Evolutionary conservation across 2,797 vertebrate species (phyloP).

Genomic region (Sebastes glaucus): DNA sequence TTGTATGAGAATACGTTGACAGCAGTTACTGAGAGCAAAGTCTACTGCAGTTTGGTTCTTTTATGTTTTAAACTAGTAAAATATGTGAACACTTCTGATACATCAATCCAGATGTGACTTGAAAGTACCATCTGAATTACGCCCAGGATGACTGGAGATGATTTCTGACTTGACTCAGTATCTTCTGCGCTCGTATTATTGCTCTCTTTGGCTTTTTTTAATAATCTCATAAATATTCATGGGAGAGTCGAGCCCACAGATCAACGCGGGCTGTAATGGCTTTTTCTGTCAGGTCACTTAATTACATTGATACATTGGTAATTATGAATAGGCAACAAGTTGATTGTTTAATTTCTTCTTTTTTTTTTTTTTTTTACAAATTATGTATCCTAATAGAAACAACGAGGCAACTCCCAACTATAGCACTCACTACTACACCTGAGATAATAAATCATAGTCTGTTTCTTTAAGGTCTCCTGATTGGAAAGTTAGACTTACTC

Average conservation of each 20-base stretch:
- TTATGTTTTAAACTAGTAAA: not conserved
- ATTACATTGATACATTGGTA: conserved; percentile 46
- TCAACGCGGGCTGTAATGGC: conserved; percentile 48
- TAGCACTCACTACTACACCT: not conserved
- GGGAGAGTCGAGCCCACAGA: conserved; percentile 31
- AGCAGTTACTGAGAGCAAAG: not conserved
- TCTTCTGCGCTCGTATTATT: conserved; percentile 7
- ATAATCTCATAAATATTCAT: conserved; percentile 64
- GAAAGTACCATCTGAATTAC: conserved; percentile 3
- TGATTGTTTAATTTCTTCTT: conserved; percentile 2
- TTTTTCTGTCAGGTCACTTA: conserved; percentile 53
- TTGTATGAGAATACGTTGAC: no score
- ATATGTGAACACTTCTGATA: not conserved
- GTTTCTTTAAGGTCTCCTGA: conserved; percentile 11
- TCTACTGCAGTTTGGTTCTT: not conserved
- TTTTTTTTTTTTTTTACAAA: not conserved
- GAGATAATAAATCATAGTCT: not conserved
- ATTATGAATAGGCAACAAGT: conserved; percentile 53
- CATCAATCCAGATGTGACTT: conserved; percentile 12
- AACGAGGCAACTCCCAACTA: not conserved
- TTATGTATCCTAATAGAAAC: not conserved
- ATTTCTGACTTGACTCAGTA: conserved; percentile 21
- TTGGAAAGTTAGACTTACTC: not conserved
- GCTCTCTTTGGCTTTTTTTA: conserved; percentile 33
- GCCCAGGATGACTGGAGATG: not conserved